Percentiles rank a stretch among this genome's conserved stretches.
Conservation (phyloP, 1,140 invertebrate species). For the Radopholus similis region DNA sequence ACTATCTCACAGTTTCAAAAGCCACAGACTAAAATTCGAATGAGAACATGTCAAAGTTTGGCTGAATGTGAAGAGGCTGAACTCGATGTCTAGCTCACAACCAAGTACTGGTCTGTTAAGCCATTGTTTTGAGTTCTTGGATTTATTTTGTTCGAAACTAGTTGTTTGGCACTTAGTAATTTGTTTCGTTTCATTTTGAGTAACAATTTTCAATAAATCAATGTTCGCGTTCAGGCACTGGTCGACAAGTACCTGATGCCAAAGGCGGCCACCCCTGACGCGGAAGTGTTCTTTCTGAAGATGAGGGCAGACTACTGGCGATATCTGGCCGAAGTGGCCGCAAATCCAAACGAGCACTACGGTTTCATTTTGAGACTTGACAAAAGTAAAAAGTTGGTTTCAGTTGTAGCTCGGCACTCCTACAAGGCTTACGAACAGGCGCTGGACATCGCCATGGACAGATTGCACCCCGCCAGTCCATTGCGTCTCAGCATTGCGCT, state of each 20-base stretch:
- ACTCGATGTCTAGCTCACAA: no score
- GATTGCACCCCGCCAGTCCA: conserved; percentile 63
- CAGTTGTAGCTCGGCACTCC: conserved; percentile 3
- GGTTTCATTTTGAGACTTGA: conserved; percentile 67
- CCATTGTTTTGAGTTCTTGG: conserved; percentile 65
- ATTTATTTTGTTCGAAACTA: no score
- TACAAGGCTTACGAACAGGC: conserved; percentile 1
- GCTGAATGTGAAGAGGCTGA: no score
- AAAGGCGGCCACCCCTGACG: conserved; percentile 91
- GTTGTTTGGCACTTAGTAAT: no score
- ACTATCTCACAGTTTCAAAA: no score
- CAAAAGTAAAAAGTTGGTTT: no score
- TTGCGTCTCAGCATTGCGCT: conserved; percentile 48
- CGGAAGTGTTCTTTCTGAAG: conserved; percentile 97
- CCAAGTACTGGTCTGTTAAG: conserved; percentile 73
- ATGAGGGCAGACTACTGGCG: conserved; percentile 99
- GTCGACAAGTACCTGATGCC: conserved; percentile 94
- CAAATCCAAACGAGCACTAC: conserved; percentile 87
- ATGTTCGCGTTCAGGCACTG: conserved; percentile 68
- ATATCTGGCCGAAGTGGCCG: conserved; percentile 96
- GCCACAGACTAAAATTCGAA: no score
- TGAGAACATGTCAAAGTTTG: no score
- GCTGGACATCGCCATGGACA: conserved; percentile 76
- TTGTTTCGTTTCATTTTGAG: no score
- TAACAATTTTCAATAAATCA: no score